These are phyloP conservation scores for Maccullochella peelii DNA, from an alignment of 2,113 vertebrate genomes.

Conservation along the genomic window DNA sequence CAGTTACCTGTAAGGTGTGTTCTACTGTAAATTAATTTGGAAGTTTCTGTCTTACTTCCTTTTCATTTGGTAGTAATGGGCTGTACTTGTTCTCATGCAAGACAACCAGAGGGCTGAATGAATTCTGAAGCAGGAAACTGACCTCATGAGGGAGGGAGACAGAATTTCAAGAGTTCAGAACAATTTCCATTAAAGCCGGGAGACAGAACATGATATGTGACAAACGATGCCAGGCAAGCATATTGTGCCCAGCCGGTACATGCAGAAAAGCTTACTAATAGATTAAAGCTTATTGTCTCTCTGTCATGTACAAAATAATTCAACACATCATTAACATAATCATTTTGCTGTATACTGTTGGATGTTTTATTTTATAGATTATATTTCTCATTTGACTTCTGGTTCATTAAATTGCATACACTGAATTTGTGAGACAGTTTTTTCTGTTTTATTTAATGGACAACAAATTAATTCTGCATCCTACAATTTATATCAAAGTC, in stretches of 20 bases:
- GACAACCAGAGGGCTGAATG: conserved; percentile 81
- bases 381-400: not conserved
- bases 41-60: conserved; percentile 82
- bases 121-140: conserved; percentile 74
- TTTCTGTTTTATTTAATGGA: too few species aligned
- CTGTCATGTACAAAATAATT: conserved; percentile 38
- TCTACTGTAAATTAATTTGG: conserved; percentile 86
- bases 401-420: conserved; percentile 5
- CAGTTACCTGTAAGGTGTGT: conserved; percentile 87
- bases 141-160: conserved; percentile 70
- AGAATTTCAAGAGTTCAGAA: conserved; percentile 75
- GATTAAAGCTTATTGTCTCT: conserved; percentile 41
- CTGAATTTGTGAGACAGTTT: not conserved
- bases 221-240: conserved; percentile 57
- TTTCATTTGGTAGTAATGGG: conserved; percentile 84
- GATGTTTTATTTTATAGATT: not conserved
- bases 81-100: conserved; percentile 71
- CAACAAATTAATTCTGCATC: not conserved
- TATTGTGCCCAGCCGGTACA: conserved; percentile 46
- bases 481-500: not conserved
- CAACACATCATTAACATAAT: conserved; percentile 17
- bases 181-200: conserved; percentile 72
- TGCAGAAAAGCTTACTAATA: conserved; percentile 19
- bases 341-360: not conserved
- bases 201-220: conserved; percentile 71